Evolutionary conservation across 2,797 vertebrate genomes (phyloP).

Genomic region (Lagorchestes hirsutus): DNA sequence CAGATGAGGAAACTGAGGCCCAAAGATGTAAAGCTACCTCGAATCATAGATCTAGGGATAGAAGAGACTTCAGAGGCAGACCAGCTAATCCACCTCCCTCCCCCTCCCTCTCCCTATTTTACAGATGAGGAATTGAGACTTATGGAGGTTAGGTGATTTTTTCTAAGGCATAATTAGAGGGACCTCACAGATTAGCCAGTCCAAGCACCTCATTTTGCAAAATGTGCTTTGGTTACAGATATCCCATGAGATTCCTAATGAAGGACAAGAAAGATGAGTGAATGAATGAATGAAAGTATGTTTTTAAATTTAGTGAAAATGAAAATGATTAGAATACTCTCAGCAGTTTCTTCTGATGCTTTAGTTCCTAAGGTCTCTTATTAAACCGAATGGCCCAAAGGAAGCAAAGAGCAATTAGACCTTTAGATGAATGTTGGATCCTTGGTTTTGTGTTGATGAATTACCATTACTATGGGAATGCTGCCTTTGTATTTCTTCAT

Average conservation of each 20-base stretch:
- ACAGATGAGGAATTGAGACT: not conserved
- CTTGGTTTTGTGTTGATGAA: conserved; percentile 58
- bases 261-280: conserved; percentile 29
- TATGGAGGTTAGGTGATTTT: not conserved
- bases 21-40: not conserved
- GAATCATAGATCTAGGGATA: not conserved
- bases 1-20: not conserved
- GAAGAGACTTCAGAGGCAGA: not conserved
- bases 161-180: not conserved
- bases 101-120: not conserved
- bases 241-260: conserved; percentile 23
- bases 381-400: conserved; percentile 24
- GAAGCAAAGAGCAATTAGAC: not conserved
- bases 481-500: conserved; percentile 70
- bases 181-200: not conserved
- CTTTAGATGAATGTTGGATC: conserved; percentile 16
- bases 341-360: conserved; percentile 47
- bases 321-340: conserved; percentile 49
- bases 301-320: conserved; percentile 52
- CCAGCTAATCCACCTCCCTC: not conserved
- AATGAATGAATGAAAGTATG: conserved; percentile 35
- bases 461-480: conserved; percentile 60
- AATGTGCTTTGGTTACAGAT: conserved; percentile 7
- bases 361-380: conserved; percentile 2
- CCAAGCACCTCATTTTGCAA: not conserved